A percentile compares a stretch with the other conserved stretches of the same genome.
phyloP scores from a whole-genome alignment of 2,797 vertebrate genomes.

The Gymnothorax javanicus region DNA sequence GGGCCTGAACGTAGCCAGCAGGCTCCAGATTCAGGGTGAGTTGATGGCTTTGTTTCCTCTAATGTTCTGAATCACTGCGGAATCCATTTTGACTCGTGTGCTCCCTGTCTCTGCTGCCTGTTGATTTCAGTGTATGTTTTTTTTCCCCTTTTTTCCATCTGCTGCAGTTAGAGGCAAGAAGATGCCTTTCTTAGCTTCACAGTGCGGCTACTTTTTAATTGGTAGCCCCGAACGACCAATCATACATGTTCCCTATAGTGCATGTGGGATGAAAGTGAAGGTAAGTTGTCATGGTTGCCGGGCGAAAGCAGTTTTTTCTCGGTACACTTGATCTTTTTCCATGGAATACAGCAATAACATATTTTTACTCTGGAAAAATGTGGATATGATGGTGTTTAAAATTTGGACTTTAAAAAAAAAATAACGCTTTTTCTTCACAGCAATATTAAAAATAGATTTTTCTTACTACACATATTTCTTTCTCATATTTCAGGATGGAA shows the following conservation, averaged over 20 bases:
- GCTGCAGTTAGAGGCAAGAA: constrained; percentile 59
- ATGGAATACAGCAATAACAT: background rate
- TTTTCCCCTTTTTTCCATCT: constrained; percentile 4
- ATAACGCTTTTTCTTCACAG: background rate
- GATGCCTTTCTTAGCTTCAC: constrained; percentile 62
- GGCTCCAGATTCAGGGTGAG: constrained; percentile 58
- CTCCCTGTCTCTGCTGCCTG: background rate
- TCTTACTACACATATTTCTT: background rate
- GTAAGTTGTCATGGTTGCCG: constrained; percentile 46
- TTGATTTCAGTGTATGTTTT: background rate
- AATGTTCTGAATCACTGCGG: background rate
- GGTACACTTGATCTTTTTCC: background rate
- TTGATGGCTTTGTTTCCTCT: background rate
- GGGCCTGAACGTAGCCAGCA: constrained; percentile 34
- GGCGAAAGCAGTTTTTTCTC: background rate
- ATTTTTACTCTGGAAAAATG: background rate
- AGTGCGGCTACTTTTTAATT: constrained; percentile 56
- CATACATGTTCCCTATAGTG: constrained; percentile 54
- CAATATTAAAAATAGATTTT: background rate
- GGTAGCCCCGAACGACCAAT: constrained; percentile 47
- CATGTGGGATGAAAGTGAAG: constrained; percentile 52
- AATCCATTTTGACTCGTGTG: background rate
- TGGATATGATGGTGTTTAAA: background rate
- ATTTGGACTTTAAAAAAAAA: background rate
- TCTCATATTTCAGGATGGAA: constrained; percentile 52